Conservation (phyloP, 2,888 invertebrate species). For the Tortricodes alternella region DNA sequence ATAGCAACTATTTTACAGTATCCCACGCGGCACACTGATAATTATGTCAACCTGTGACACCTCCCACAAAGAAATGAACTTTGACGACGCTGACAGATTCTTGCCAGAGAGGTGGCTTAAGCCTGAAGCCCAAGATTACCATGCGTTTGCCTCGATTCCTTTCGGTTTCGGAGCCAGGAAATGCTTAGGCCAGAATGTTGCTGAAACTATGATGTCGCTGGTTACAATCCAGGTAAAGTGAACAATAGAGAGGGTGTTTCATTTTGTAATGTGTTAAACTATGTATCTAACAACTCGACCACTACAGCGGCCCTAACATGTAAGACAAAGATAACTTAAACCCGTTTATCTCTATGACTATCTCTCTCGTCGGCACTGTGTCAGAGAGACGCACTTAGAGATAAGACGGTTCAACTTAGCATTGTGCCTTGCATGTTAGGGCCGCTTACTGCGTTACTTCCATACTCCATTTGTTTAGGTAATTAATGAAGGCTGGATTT, state of each 20-base stretch:
- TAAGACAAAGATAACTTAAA: no score
- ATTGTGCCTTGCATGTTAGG: no score
- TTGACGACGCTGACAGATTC: constrained; percentile 84
- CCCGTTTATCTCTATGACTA: no score
- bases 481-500: no score
- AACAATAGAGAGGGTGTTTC: neutral
- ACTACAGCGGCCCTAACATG: no score
- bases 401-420: no score
- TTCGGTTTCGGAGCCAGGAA: constrained; percentile 85
- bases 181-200: constrained; percentile 84
- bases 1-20: constrained; percentile 45
- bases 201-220: constrained; percentile 83
- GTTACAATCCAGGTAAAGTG: constrained; percentile 80
- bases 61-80: constrained; percentile 84
- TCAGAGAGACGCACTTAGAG: no score
- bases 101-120: constrained; percentile 85
- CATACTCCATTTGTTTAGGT: no score
- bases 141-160: constrained; percentile 84
- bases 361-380: no score
- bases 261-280: no score
- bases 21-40: constrained; percentile 83
- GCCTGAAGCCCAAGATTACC: constrained; percentile 61
- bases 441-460: no score
- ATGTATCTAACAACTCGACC: no score
- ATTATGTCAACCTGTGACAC: constrained; percentile 86